phyloP scores from a whole-genome alignment of 2,797 vertebrate genomes.

The Lerista edwardsae region DNA sequence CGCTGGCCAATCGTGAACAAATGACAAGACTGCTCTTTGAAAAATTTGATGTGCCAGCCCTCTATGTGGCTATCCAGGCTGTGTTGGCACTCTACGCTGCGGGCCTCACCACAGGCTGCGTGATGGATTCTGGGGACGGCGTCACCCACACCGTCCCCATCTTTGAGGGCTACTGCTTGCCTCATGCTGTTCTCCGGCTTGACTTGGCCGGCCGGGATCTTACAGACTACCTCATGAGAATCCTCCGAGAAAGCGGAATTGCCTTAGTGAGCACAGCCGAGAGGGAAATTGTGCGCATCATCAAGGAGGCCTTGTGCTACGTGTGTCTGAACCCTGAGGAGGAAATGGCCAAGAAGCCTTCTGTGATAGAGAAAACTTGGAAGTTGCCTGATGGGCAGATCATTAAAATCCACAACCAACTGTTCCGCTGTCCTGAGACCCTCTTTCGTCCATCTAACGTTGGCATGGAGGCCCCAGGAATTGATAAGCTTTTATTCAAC shows the following conservation, averaged over 20 bases:
- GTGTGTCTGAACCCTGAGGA: conserved; percentile 58
- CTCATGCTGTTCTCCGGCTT: conserved; percentile 55
- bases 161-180: conserved; percentile 69
- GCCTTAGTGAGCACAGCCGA: conserved; percentile 50
- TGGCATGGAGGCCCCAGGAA: conserved; percentile 59
- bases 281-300: conserved; percentile 53
- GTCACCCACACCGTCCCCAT: conserved; percentile 58
- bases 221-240: conserved; percentile 46
- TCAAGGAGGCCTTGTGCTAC: conserved; percentile 61
- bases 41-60: conserved; percentile 59
- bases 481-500: conserved; percentile 62
- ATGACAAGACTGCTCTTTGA: conserved; percentile 63
- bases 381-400: conserved; percentile 64
- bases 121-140: conserved; percentile 44
- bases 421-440: conserved; percentile 67
- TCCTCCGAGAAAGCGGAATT: conserved; percentile 53
- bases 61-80: conserved; percentile 64
- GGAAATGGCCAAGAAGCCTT: conserved; percentile 51
- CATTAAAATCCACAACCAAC: conserved; percentile 60
- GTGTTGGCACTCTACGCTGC: conserved; percentile 62
- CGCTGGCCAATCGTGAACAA: conserved; percentile 48
- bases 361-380: conserved; percentile 54
- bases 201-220: conserved; percentile 62
- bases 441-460: conserved; percentile 58
- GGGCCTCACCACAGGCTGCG: conserved; percentile 64